These are phyloP conservation scores for Cyclargus thomasi DNA, from an alignment of 1,140 invertebrate genomes.

Conservation along the genomic window DNA sequence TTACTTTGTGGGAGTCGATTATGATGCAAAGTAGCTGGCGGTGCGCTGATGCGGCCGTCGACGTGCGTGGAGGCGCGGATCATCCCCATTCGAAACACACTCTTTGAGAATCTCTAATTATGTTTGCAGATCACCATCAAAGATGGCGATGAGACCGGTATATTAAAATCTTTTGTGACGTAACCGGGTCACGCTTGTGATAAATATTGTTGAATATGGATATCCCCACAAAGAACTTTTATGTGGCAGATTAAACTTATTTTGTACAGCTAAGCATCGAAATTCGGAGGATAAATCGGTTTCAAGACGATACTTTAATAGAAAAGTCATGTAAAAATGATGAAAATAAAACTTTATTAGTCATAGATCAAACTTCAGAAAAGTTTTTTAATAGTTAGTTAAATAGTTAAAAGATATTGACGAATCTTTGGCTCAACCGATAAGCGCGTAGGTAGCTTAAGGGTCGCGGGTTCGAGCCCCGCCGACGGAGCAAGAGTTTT, in stretches of 20 bases:
- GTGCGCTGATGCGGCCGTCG: constrained; percentile 28
- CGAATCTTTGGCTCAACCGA: too few relatives aligned
- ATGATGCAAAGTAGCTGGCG: constrained; percentile 68
- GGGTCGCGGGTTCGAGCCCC: too few relatives aligned
- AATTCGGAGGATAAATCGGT: too few relatives aligned
- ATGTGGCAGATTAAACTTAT: neutral
- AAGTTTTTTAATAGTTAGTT: too few relatives aligned
- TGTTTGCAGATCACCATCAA: constrained; percentile 20
- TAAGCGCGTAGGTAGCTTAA: too few relatives aligned
- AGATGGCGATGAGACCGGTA: constrained; percentile 4
- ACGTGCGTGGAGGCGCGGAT: constrained; percentile 31
- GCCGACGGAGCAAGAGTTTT: too few relatives aligned
- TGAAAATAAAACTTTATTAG: too few relatives aligned
- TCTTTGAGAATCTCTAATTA: constrained; percentile 17
- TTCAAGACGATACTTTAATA: too few relatives aligned
- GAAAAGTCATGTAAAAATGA: too few relatives aligned
- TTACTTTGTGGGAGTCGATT: constrained; percentile 72
- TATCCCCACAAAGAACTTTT: neutral
- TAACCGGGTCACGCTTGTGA: neutral
- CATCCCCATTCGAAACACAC: constrained; percentile 9
- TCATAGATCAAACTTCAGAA: too few relatives aligned
- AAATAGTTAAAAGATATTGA: too few relatives aligned
- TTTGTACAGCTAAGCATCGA: neutral
- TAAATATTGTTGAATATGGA: neutral
- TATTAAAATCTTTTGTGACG: constrained; percentile 10